Percentiles rank a stretch among this genome's conserved stretches.
These are phyloP conservation scores for Borostomias antarcticus DNA, from an alignment of 2,797 vertebrate genomes.

Conservation along the genomic window DNA sequence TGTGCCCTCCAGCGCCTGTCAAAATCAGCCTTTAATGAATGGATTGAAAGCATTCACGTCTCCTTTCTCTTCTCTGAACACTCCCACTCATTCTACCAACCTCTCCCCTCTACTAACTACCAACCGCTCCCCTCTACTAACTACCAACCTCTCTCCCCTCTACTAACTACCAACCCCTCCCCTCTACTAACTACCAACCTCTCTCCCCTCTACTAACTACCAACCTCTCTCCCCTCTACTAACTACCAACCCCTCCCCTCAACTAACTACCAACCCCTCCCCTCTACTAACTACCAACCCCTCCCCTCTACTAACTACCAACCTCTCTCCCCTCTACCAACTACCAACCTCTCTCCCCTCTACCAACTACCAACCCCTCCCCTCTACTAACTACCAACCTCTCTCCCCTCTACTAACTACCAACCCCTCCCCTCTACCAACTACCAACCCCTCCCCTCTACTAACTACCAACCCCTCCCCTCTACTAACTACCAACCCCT, in stretches of 20 bases:
- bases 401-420: conserved; percentile 72
- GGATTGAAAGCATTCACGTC: not conserved
- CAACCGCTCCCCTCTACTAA: too few relatives aligned
- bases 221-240: not conserved
- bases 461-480: not conserved
- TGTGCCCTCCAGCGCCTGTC: not conserved
- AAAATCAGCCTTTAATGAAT: not conserved
- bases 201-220: not conserved
- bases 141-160: not conserved
- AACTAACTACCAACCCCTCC: conserved; percentile 28
- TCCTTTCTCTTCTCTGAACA: too few relatives aligned
- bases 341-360: not conserved
- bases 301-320: not conserved
- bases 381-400: conserved; percentile 32
- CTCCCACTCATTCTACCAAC: not conserved
- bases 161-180: too few relatives aligned
- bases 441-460: not conserved
- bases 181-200: not conserved
- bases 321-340: not conserved
- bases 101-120: too few relatives aligned
- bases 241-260: conserved; percentile 10
- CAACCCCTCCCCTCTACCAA: too few relatives aligned
- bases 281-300: not conserved
- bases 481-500: not conserved
- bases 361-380: conserved; percentile 1